Evolutionary conservation across 2,113 vertebrate genomes (phyloP), one percentile per base, ranked within the genome.

Genomic region (Chinchilla lanigera): DNA sequence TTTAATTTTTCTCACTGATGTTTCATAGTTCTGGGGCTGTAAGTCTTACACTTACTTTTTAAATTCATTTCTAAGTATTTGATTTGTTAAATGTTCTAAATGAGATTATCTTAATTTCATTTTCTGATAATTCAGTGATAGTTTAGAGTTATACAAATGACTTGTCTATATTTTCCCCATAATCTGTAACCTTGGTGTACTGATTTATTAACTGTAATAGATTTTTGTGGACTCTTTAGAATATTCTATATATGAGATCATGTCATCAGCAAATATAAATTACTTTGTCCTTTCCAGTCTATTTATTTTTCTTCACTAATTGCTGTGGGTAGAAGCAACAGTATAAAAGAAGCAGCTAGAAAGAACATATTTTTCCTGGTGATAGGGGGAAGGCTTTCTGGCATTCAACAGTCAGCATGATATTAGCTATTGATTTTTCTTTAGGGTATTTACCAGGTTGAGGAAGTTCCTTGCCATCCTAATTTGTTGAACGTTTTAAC

Each of bases 301-400:
- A 47, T 63, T 95, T 92, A 41, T 73, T 89, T 87, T 92, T 90
- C 3, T 86, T 93, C 5, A 35, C 54, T 73, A 90, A 77, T 54
- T 90, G 5, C 2, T 67, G 38, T 85, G 3, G 16, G 7, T 90
- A 88, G 20, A 95, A 47, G 0, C 11, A 65, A 52, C 13, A 56
- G 24, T 60, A 69, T 28, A 50, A 47, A 78, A 58, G 69, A 86
- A 83, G 24, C 67, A 12, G 35, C 41, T 77, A 83, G 75, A 91
- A n/a, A 85, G 3, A 73, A 22, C 26, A 84, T 71, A 17, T 3
- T 84, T 92, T 92, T 92, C 33, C 47, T 81, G 71, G 30, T 92
- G 16, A 81, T 54, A 73, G 4, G 56, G 44, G 24, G 7, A 73
- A 92, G 20, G 19, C 8, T 86, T 89, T 92, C 71, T 65, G n/a